Percentiles rank a stretch among this genome's conserved stretches.
These are phyloP conservation scores for Chloroceryle amazona DNA, from an alignment of 2,797 vertebrate species.

Conservation along the genomic window DNA sequence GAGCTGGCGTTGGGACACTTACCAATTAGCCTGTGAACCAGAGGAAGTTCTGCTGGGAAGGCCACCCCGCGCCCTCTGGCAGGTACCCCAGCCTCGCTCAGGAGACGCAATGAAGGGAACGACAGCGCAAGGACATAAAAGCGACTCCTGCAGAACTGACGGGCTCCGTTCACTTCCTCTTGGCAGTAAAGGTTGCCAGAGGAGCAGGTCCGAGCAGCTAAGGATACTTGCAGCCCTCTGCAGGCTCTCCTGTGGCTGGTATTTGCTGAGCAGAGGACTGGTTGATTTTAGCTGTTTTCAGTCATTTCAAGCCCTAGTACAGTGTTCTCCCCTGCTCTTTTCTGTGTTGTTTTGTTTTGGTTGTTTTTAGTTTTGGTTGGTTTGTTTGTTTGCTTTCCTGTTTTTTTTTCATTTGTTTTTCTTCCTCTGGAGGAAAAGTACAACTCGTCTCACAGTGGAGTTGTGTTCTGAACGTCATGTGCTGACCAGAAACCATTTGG, in stretches of 20 bases:
- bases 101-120: neutral
- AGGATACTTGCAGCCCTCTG: neutral
- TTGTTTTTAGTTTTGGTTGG: too few species aligned
- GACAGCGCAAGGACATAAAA: neutral
- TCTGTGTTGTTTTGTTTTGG: neutral
- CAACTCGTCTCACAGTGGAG: neutral
- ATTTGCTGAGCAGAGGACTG: neutral
- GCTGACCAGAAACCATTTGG: neutral
- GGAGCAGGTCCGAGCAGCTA: neutral
- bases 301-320: conserved; percentile 36
- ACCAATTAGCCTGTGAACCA: neutral
- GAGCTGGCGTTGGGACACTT: neutral
- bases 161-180: neutral
- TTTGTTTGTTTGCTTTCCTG: too few species aligned
- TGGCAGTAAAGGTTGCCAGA: neutral
- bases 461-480: neutral
- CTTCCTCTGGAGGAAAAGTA: neutral
- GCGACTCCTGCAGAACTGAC: neutral
- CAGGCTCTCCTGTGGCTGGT: rapidly evolving
- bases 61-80: neutral
- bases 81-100: neutral
- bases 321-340: neutral
- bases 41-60: neutral
- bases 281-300: neutral
- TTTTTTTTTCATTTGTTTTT: too few species aligned